Base-by-base conservation (phyloP, 2,888 invertebrate species). In the Polymixis lichenea region DNA sequence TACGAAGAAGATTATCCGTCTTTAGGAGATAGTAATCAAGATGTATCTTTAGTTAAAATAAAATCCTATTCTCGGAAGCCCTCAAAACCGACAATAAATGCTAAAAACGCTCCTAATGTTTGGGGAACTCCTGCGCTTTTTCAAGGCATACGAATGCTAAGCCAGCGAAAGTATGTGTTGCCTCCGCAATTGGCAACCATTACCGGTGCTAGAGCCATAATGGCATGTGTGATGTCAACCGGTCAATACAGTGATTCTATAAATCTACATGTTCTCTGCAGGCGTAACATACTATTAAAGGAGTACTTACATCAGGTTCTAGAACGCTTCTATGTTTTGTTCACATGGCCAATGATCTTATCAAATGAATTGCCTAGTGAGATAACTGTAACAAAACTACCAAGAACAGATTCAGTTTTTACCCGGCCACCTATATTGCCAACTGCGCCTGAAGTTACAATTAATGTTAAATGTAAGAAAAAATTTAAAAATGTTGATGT, bases 331-430 rank as follows among this genome's bases (percentile, higher is more conserved):
- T 91, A 93, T 80, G 69, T 83, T 53, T 84, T 95, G 62, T 95
- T 95, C 72, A 77, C 94, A 53, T 95, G 94, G 94, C 94, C 95
- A 22, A 88, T 95, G 91, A 78, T 95, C 53, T 88, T 95, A n/a
- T 94, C 95, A 0, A 94, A 93, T 86, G 90, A 89, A 77, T 22
- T 56, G 6, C 87, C 86, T 38, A 43, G 4, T 56, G 72, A 77
- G 5, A 67, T 46, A 53, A 58, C 15, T 55, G 65, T 60, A 28
- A 43, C 67, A 51, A 70, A 68, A 32, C 19, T 62, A 15, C 28
- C 70, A 19, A 78, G 75, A 67, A 75, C 1, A 53, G 58, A 76
- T 68, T 77, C 82, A 6, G 62, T 72, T 66, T 80, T 75, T 70
- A 22, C 64, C 1, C 77, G 79, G 64, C 85, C 78, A 49, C 72